phyloP scores from a whole-genome alignment of 2,797 vertebrate genomes.

The Hydrocynus forskahlii region DNA sequence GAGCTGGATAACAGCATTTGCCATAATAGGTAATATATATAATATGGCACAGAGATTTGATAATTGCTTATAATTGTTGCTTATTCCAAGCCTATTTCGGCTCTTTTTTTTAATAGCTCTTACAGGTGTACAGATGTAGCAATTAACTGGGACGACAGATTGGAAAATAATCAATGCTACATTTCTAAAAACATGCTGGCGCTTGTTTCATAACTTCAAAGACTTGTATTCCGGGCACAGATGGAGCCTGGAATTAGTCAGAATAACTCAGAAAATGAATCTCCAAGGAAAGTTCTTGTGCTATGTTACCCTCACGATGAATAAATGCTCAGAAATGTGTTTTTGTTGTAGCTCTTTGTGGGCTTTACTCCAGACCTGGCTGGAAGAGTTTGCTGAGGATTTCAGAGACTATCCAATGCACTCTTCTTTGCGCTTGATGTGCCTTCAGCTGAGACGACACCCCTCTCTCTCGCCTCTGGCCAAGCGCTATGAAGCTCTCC shows the following conservation, averaged over 20 bases:
- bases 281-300: neutral
- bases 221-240: neutral
- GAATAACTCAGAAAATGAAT: neutral
- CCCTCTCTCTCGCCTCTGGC: constrained; percentile 69
- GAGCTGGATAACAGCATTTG: constrained; percentile 65
- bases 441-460: constrained; percentile 71
- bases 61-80: too few species aligned
- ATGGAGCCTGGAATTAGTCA: neutral
- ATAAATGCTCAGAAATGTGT: neutral
- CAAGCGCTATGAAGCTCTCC: constrained; percentile 71
- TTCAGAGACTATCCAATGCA: constrained; percentile 82
- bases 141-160: neutral
- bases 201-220: neutral
- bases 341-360: constrained; percentile 33
- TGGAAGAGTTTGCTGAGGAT: constrained; percentile 82
- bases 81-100: too few species aligned
- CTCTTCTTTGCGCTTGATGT: constrained; percentile 72
- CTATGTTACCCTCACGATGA: too few species aligned
- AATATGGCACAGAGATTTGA: neutral
- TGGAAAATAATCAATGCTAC: neutral
- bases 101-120: too few species aligned
- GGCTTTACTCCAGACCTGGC: constrained; percentile 74
- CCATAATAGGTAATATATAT: constrained; percentile 67
- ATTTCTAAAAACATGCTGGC: neutral
- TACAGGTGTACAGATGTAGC: neutral